A percentile compares a stretch with the other conserved stretches of the same genome.
These are phyloP conservation scores for Campylomormyrus tamandua DNA, from an alignment of 2,113 vertebrate species.

Conservation along the genomic window DNA sequence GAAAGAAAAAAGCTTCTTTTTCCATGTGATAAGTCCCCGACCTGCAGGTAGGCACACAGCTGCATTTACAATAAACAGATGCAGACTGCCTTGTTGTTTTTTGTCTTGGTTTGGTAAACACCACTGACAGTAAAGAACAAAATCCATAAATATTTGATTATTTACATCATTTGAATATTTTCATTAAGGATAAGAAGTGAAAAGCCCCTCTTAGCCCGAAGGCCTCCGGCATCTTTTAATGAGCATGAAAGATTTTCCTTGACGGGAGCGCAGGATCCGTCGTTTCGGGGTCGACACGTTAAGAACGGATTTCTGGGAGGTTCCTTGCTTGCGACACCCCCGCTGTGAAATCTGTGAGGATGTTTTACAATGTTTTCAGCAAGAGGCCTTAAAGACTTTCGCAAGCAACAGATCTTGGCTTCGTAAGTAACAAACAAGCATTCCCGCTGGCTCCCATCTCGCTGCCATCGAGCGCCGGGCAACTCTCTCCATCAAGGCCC, in stretches of 20 bases:
- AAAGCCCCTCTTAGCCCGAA: neutral
- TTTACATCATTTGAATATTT: constrained; percentile 16
- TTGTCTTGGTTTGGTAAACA: neutral
- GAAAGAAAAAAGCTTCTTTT: constrained; percentile 32
- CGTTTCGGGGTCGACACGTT: neutral
- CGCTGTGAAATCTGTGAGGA: neutral
- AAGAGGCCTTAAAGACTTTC: neutral
- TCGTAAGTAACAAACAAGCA: neutral
- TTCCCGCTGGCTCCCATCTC: neutral
- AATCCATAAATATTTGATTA: constrained; percentile 20
- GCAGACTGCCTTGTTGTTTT: neutral
- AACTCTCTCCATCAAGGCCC: neutral
- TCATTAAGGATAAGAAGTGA: neutral
- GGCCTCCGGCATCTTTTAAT: constrained; percentile 12
- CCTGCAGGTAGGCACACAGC: neutral
- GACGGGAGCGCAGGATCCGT: neutral
- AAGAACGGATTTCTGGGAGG: neutral
- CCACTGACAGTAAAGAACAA: neutral
- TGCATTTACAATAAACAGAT: neutral
- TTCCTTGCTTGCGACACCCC: neutral
- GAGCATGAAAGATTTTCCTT: constrained; percentile 7
- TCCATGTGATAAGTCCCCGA: neutral
- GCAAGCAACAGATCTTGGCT: neutral
- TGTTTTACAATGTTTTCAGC: neutral
- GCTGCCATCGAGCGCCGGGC: neutral